Evolutionary conservation across 2,113 vertebrate species (phyloP), one percentile per base, ranked within the genome.

Genomic region (Corythornis madagascariensis): DNA sequence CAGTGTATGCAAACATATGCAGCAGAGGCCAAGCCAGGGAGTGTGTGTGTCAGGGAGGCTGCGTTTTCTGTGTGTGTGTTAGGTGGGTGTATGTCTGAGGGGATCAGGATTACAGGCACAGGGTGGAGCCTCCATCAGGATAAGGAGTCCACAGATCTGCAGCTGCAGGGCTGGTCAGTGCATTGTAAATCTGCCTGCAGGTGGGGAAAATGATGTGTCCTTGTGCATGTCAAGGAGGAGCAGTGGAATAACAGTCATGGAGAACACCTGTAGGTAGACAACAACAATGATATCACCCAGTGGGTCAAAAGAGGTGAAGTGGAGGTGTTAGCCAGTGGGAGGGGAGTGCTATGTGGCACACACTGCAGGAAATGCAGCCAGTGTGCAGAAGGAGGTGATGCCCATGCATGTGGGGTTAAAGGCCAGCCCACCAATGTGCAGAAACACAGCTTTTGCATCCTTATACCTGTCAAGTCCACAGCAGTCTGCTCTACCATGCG

Each of bases 291-390:
- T 3, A 2, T 16, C 24, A 21, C 5, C 35, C 71, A 12, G n/a
- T 9, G 4, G 35, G 75, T 42, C 10, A 13, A 13, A 55, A 56
- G 17, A 29, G 55, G n/a, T 0, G 4, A 76, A 40, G n/a, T 14
- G 28, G 26, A 66, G 29, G 16, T 42, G 83, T 0, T 1, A 33
- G 61, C 55, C 59, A 1, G 53, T 22, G 67, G 63, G 71, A 83
- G 13, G 26, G 11, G 21, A 15, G 6, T 48, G 33, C 42, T 52
- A n/a, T 0, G 0, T 17, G 50, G 42, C 42, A 76, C 53, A 14
- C 7, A 2, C 64, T 7, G 45, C 4, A 48, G 29, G 8, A 1
- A 0, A 31, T 1, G 20, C n/a, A 63, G n/a, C 55, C 8, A 1
- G 64, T 50, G 42, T 5, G 20, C 56, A 57, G 64, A 8, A 15